Base-by-base conservation (phyloP, 2,797 vertebrate genomes). In the Diplodus sargus region DNA sequence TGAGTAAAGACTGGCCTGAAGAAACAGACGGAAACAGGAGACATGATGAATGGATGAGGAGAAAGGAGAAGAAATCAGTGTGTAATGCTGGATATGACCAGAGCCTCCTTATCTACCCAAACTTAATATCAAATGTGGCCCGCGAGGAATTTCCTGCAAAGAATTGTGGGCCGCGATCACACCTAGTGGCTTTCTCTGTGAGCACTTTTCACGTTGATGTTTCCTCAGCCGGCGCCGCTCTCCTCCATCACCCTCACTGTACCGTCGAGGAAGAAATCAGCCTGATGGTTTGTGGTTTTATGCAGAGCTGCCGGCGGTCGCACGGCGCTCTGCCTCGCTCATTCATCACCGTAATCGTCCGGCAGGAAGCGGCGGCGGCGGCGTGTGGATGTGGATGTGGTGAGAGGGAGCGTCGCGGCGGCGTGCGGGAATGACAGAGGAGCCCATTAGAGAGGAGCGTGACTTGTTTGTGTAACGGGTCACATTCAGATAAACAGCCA, bases 381-480 rank as follows among this genome's bases (percentile, higher is more conserved):
- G 68, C 12, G 79, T 67, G 76, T 23, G 70, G 61, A 71, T 4
- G 65, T 53, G 70, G 30, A 34, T 34, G 30, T 34, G 34, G 34
- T 34, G 74, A 8, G 71, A 73, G 70, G 30, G 56, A 18, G 69
- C 8, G 15, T 5, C 2, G 3, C 2, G 14, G 70, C 28, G 39
- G 6, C 4, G 14, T 68, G 73, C 59, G 42, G 70, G 52, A 59
- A 80, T 85, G 88, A 89, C 79, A 14, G 71, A 90, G 82, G 66
- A 61, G 81, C 49, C 72, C 78, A 81, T 90, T 69, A 90, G 49
- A 66, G 43, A 4, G 71, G 79, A 73, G 80, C 72, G 71, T 68
- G 85, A 76, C 74, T 75, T 71, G 75, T 85, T 86, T 81, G 79
- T 81, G 57, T 81, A 80, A 70, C 30, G 18, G 79, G 72, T 85